Percentiles rank a stretch among this genome's conserved stretches.
phyloP scores from a whole-genome alignment of 2,888 invertebrate genomes.

The Malachius bipustulatus region DNA sequence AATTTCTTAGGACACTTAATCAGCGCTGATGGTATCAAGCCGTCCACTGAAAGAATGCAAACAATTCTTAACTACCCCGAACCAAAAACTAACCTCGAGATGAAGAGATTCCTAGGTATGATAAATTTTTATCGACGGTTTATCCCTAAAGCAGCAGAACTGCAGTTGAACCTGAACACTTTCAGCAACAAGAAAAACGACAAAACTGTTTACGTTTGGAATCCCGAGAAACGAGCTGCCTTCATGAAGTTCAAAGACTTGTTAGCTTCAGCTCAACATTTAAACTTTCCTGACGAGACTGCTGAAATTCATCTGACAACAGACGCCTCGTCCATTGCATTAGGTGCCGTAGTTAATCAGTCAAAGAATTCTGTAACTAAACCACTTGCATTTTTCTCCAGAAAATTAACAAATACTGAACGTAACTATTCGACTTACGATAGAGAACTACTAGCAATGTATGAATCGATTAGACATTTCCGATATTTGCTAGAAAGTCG shows the following conservation, averaged over 20 bases:
- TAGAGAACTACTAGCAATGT: conserved; percentile 23
- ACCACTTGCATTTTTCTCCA: no score
- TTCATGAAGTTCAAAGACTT: conserved; percentile 24
- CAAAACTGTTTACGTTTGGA: conserved; percentile 10
- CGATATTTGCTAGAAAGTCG: conserved; percentile 28
- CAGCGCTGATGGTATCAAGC: conserved; percentile 14
- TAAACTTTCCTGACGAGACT: conserved; percentile 25
- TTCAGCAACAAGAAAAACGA: no score
- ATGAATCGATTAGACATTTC: conserved; percentile 26
- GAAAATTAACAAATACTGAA: no score
- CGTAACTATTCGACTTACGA: conserved; percentile 15
- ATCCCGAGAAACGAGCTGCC: conserved; percentile 17
- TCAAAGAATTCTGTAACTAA: conserved; percentile 19
- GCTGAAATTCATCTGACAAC: conserved; percentile 23
- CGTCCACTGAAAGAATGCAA: conserved; percentile 7
- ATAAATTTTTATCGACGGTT: background rate
- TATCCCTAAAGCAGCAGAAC: background rate
- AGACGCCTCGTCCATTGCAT: conserved; percentile 29
- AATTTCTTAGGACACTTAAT: conserved; percentile 22
- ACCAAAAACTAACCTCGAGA: background rate
- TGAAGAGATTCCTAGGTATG: background rate
- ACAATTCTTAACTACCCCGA: background rate
- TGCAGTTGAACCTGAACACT: background rate
- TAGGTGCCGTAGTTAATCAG: conserved; percentile 31
- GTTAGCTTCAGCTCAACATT: conserved; percentile 22